These are phyloP conservation scores for Chloroceryle inda DNA, from an alignment of 2,797 vertebrate genomes.

Conservation along the genomic window DNA sequence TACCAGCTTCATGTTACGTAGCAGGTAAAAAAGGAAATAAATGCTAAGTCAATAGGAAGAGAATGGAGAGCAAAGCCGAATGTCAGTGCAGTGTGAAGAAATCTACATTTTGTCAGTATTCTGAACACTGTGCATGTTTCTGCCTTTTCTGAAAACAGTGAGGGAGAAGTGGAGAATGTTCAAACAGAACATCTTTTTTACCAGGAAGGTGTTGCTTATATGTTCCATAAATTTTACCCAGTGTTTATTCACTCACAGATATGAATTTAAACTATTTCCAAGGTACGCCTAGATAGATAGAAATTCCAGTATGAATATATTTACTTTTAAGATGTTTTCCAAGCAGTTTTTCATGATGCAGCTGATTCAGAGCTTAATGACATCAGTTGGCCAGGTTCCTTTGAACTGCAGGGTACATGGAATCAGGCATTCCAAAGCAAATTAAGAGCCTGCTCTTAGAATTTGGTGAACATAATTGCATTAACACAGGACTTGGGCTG, in stretches of 20 bases:
- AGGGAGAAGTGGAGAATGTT: neutral
- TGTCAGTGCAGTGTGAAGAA: neutral
- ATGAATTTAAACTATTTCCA: neutral
- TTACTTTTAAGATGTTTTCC: neutral
- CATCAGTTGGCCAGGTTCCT: neutral
- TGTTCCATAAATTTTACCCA: neutral
- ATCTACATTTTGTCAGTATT: neutral
- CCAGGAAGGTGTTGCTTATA: neutral
- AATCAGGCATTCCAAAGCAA: neutral
- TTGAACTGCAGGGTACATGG: neutral
- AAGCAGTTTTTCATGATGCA: neutral
- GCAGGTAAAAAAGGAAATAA: neutral
- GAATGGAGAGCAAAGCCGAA: neutral
- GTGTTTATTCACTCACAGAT: neutral
- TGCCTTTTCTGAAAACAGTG: neutral
- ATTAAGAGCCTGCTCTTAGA: neutral
- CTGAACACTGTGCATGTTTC: neutral
- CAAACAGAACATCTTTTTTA: neutral
- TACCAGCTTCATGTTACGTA: neutral
- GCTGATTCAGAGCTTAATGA: neutral
- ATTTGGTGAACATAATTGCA: neutral
- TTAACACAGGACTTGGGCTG: neutral
- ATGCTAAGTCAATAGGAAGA: neutral
- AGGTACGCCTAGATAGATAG: neutral
- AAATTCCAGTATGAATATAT: neutral